Conservation (phyloP, 2,797 vertebrate species). For the Takifugu rubripes region DNA sequence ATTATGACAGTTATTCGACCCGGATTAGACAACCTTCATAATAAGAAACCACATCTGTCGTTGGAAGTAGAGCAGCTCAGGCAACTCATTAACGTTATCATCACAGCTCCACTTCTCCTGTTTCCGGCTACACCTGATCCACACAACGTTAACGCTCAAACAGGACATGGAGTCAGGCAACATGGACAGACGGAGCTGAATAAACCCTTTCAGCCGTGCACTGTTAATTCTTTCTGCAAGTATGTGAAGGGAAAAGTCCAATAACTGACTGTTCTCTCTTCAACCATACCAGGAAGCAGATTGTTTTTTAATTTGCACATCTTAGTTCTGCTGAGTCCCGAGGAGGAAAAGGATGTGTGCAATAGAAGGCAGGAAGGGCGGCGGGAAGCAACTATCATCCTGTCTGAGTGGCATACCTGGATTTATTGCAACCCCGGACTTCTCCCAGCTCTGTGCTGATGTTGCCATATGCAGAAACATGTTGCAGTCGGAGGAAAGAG, state of each 20-base stretch:
- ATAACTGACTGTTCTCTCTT: background rate
- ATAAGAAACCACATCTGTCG: constrained; percentile 33
- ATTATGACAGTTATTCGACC: constrained; percentile 58
- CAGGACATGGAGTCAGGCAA: background rate
- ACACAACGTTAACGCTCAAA: constrained; percentile 3
- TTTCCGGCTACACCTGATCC: constrained; percentile 13
- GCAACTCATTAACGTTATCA: constrained; percentile 35
- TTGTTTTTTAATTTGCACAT: constrained; percentile 3
- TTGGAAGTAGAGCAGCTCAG: constrained; percentile 12
- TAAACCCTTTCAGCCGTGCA: background rate
- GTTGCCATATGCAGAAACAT: constrained; percentile 18
- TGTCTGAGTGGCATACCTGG: constrained; percentile 9
- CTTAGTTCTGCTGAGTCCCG: background rate
- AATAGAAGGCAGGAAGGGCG: constrained; percentile 2
- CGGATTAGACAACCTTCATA: constrained; percentile 68
- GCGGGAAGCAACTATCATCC: constrained; percentile 19
- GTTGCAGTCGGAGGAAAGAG: constrained; percentile 12
- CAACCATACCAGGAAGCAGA: background rate
- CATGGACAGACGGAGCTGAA: constrained; percentile 4
- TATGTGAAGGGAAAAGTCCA: background rate
- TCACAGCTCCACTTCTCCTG: constrained; percentile 14
- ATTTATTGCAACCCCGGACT: constrained; percentile 10
- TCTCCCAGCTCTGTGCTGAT: constrained; percentile 3
- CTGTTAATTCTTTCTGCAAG: background rate
- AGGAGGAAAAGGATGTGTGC: background rate